These are phyloP conservation scores for Ammodytes dubius DNA, from an alignment of 2,113 vertebrate species.

Conservation along the genomic window DNA sequence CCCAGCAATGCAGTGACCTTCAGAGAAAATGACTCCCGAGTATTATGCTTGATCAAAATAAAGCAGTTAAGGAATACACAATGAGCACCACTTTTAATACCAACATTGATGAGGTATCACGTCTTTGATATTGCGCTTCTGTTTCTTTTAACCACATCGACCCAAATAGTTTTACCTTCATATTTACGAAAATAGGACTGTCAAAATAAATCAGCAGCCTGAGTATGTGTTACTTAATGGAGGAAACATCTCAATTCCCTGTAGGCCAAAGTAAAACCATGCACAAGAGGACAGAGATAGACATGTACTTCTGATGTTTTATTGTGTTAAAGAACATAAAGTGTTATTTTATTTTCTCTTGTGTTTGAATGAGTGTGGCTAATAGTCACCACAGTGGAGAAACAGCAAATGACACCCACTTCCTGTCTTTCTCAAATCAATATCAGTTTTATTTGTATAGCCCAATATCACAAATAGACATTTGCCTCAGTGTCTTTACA, in stretches of 20 bases:
- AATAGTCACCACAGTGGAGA: slow-evolving; percentile 9
- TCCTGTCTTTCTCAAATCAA: slow-evolving; percentile 4
- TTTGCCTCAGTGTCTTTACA: too few species aligned
- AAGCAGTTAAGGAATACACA: background rate
- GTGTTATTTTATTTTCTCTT: background rate
- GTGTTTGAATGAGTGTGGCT: background rate
- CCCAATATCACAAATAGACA: too few species aligned
- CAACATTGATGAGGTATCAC: background rate
- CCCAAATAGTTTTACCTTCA: background rate
- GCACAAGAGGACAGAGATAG: too few species aligned
- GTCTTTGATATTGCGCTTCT: background rate
- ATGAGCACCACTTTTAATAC: background rate
- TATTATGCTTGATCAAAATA: background rate
- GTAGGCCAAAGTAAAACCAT: too few species aligned
- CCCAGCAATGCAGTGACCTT: background rate
- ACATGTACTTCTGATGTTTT: too few species aligned
- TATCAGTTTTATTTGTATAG: too few species aligned
- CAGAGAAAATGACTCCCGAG: background rate
- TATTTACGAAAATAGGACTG: background rate
- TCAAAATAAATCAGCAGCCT: too few species aligned
- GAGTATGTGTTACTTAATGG: too few species aligned
- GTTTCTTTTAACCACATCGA: background rate
- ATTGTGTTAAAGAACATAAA: too few species aligned
- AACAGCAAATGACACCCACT: slow-evolving; percentile 38
- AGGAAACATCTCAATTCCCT: too few species aligned